These are phyloP conservation scores for Eumaeus atala DNA, from an alignment of 1,140 invertebrate genomes.

Conservation along the genomic window DNA sequence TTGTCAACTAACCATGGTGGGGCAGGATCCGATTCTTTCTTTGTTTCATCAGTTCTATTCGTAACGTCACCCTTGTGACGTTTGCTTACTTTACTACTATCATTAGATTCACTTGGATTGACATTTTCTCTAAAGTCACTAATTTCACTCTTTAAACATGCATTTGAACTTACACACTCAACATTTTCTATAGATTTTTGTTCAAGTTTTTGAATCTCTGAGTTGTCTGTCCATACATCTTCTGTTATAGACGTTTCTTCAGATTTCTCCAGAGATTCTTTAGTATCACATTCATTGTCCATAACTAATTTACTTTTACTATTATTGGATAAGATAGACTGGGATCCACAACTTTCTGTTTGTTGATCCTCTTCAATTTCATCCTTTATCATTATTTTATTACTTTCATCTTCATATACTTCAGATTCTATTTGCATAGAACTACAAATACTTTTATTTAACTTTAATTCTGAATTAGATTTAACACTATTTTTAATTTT, in stretches of 20 bases:
- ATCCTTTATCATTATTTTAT: slow-evolving; percentile 35
- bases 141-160: slow-evolving; percentile 60
- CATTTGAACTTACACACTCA: slow-evolving; percentile 49
- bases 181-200: slow-evolving; percentile 40
- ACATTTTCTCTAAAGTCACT: slow-evolving; percentile 70
- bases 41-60: slow-evolving; percentile 50
- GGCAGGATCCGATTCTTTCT: slow-evolving; percentile 60
- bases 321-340: slow-evolving; percentile 25
- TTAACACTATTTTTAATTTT: slow-evolving; percentile 50
- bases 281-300: slow-evolving; percentile 48
- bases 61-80: slow-evolving; percentile 50
- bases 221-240: slow-evolving; percentile 34
- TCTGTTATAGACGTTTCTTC: slow-evolving; percentile 29
- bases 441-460: slow-evolving; percentile 37
- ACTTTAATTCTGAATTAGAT: slow-evolving; percentile 38
- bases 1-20: slow-evolving; percentile 66
- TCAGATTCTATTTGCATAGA: slow-evolving; percentile 49
- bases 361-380: slow-evolving; percentile 32
- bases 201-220: slow-evolving; percentile 29
- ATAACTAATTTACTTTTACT: slow-evolving; percentile 32
- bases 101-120: slow-evolving; percentile 60
- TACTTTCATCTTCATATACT: slow-evolving; percentile 36
- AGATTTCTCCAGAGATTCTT: slow-evolving; percentile 52
- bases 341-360: slow-evolving; percentile 33
- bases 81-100: slow-evolving; percentile 49